Conservation (phyloP, 2,888 invertebrate species). For the Lepidochrysops patricia region DNA sequence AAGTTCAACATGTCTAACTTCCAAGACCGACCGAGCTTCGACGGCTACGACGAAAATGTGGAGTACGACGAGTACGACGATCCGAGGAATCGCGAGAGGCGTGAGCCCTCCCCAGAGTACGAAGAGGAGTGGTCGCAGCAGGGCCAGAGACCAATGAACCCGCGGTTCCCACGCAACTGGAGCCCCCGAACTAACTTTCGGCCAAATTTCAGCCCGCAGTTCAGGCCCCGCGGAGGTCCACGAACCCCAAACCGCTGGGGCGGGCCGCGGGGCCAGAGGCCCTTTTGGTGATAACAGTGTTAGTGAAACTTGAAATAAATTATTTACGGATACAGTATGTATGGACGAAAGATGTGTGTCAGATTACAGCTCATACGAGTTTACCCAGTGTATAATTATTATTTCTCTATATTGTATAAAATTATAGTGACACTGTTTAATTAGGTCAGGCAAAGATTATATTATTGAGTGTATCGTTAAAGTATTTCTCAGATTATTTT, state of each 20-base stretch:
- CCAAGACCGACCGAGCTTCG: slow-evolving; percentile 19
- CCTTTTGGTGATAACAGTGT: slow-evolving; percentile 55
- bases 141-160: slow-evolving; percentile 37
- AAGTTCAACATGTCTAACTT: slow-evolving; percentile 30
- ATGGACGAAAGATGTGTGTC: not conserved
- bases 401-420: not conserved
- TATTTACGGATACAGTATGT: slow-evolving; percentile 17
- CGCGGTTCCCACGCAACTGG: slow-evolving; percentile 60
- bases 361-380: not conserved
- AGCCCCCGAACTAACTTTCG: slow-evolving; percentile 48
- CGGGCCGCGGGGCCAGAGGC: slow-evolving; percentile 52
- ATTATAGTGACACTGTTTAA: no score
- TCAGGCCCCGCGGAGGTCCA: slow-evolving; percentile 53
- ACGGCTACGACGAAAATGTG: slow-evolving; percentile 19
- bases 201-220: slow-evolving; percentile 35
- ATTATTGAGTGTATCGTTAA: not conserved
- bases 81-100: slow-evolving; percentile 22
- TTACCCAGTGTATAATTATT: not conserved
- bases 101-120: slow-evolving; percentile 30
- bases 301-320: slow-evolving; percentile 18
- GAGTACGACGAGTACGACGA: slow-evolving; percentile 29
- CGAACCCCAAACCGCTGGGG: slow-evolving; percentile 52
- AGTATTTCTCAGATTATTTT: not conserved
- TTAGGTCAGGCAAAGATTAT: not conserved
- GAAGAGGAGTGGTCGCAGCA: slow-evolving; percentile 35